Percentiles rank a stretch among this genome's conserved stretches.
Evolutionary conservation across 2,113 vertebrate genomes (phyloP).

Genomic region (Crotalus helleri): DNA sequence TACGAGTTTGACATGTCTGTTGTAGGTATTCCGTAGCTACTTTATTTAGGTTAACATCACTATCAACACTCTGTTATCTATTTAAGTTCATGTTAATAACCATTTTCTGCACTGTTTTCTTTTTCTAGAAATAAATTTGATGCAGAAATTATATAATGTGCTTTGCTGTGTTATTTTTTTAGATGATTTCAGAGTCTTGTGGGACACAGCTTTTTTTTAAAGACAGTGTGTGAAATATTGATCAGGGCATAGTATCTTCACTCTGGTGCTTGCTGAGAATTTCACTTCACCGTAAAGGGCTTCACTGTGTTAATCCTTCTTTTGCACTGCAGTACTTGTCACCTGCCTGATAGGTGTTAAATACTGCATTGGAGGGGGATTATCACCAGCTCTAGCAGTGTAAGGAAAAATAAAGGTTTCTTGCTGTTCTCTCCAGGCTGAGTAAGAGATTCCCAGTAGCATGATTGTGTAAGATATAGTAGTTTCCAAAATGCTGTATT

Average conservation of each 20-base stretch:
- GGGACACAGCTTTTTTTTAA: background rate
- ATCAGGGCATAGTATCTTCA: conserved; percentile 3
- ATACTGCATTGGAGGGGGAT: conserved; percentile 33
- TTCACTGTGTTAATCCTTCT: conserved; percentile 29
- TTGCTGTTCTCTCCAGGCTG: background rate
- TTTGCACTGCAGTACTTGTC: conserved; percentile 41
- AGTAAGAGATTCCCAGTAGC: conserved; percentile 29
- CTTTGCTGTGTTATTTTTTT: background rate
- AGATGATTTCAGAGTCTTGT: background rate
- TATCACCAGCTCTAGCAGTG: conserved; percentile 31
- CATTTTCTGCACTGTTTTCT: fast-evolving
- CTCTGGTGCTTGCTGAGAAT: conserved; percentile 27
- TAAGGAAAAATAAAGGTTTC: conserved; percentile 19
- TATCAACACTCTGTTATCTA: background rate
- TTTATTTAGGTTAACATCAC: background rate
- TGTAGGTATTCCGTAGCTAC: background rate
- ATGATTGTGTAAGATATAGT: background rate
- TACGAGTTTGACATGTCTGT: too few species aligned
- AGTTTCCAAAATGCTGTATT: conserved; percentile 47
- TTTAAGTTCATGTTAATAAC: background rate
- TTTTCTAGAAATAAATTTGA: background rate
- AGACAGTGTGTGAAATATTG: background rate
- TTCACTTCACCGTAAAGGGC: conserved; percentile 35
- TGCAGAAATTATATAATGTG: too few species aligned
- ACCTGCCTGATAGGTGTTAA: conserved; percentile 47